Evolutionary conservation across 2,888 invertebrate species (phyloP), one percentile per base, ranked within the genome.

Genomic region (Odontocerum albicorne): DNA sequence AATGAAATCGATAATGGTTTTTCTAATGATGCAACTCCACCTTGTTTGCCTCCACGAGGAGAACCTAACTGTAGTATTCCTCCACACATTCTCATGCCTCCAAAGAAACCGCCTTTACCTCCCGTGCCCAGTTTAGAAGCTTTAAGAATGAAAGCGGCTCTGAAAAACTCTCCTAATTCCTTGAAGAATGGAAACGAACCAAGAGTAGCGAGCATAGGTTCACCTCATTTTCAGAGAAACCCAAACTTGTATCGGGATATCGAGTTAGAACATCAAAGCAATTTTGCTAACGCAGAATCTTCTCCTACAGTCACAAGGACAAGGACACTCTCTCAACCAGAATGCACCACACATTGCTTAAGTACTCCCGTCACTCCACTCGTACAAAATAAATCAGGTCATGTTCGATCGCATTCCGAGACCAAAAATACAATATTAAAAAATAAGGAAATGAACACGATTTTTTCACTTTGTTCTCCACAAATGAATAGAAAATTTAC

Each of bases 21-120:
- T n/a, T 45, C 52, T 4, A 49, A 49, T 32, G 69, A 69, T 52
- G 68, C 65, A 21, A 70, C 71, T 4, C 82, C 82, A 4, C 82
- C 82, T 44, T 71, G 79, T 53, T 68, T 84, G 43, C 84, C 84
- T 10, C 77, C 81, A 8, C 67, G 77, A 66, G 63, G 70, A 64
- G 74, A 75, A 54, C 69, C 71, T 63, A 69, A 70, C 64, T 15
- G 38, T 52, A 31, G 65, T 64, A 50, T 59, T 27, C 75, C 83
- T 1, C 77, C 82, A 1, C 82, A 82, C 38, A 63, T 83, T 32
- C 68, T 81, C 46, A 64, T 84, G 63, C 84, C 85, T 19, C 87
- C 87, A 7, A 86, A 86, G 66, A 88, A 87, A 69, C 87, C 87
- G 31, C 87, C 87, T 20, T 68, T 88, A 64, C 87, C 88, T 55